phyloP scores from a whole-genome alignment of 2,113 vertebrate genomes.

The Sylvilagus bachmani region DNA sequence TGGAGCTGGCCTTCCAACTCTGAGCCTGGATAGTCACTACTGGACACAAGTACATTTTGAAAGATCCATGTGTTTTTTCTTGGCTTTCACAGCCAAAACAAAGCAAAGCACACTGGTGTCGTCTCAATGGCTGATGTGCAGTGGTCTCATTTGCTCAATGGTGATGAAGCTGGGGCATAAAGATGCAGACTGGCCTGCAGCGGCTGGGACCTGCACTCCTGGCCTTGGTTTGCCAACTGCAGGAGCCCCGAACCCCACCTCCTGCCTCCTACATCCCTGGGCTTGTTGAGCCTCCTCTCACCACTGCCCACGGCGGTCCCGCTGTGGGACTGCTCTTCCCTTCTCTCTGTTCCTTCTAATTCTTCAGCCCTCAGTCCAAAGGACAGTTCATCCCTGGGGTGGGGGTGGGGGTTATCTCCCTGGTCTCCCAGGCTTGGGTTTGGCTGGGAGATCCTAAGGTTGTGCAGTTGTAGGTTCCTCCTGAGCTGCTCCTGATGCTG shows the following conservation, averaged over 20 bases:
- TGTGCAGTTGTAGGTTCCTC: neutral
- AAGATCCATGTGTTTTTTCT: neutral
- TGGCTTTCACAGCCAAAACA: neutral
- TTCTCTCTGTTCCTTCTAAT: neutral
- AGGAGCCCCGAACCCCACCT: neutral
- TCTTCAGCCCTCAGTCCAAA: neutral
- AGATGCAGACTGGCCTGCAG: neutral
- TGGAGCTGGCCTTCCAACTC: conserved; percentile 39
- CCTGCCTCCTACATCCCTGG: neutral
- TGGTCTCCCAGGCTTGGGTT: neutral
- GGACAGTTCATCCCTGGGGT: neutral
- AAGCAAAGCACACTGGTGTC: neutral
- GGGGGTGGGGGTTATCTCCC: neutral
- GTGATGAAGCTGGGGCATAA: neutral
- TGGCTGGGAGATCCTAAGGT: neutral
- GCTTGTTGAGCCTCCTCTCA: neutral
- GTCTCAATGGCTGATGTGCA: neutral
- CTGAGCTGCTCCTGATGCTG: neutral
- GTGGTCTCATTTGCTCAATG: neutral
- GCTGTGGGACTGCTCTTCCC: neutral
- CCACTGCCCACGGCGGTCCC: neutral
- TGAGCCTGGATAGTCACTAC: neutral
- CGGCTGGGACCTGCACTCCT: neutral
- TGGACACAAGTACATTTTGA: neutral
- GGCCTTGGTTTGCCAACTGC: neutral